Evolutionary conservation across 2,113 vertebrate species (phyloP), one percentile per base, ranked within the genome.

Genomic region (Empidonax alnorum): DNA sequence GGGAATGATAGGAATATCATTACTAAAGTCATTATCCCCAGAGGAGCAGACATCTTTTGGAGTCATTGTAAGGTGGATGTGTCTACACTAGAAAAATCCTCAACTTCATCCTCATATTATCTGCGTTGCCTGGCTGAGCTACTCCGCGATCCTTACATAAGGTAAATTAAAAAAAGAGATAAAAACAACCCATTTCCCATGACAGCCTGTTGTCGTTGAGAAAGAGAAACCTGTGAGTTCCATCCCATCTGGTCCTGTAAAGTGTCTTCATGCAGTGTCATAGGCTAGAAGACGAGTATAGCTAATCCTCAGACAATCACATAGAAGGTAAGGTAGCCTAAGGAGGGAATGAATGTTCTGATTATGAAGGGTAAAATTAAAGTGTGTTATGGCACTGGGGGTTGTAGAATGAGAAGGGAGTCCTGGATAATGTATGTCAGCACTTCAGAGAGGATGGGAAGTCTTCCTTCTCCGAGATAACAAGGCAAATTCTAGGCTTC

Each of bases 21-120:
- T 11, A 12, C 69, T 67, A 80, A 66, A 31, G 39, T 7, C 49
- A 89, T 46, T 15, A 87, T 99, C 35, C 99, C 99, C 9, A 95
- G 73, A 17, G 98, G 98, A 52, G 99, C 99, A 21, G 99, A 99
- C 49, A 82, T 99, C 81, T 98, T 99, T 88, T 99, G 99, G 99
- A 99, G 99, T 97, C 97, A 99, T 71, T 99, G 98, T 95, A 98
- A 93, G 76, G 98, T 98, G 6, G 89, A 97, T 24, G 98, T 96
- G 30, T 47, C 87, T 44, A 84, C 97, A 25, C 94, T 99, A 71
- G 94, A 98, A 85, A 80, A 55, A 25, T 55, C 63, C 12, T 31
- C 92, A 18, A 12, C 28, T 58, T 73, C 98, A 75, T 81, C 95
- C 2, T 99, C 99, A 0, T 47, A 97, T 37, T 99, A 99, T 84